A percentile compares a stretch with the other conserved stretches of the same genome.
These are phyloP conservation scores for Lemur catta DNA, from an alignment of 2,797 vertebrate species.

Conservation along the genomic window DNA sequence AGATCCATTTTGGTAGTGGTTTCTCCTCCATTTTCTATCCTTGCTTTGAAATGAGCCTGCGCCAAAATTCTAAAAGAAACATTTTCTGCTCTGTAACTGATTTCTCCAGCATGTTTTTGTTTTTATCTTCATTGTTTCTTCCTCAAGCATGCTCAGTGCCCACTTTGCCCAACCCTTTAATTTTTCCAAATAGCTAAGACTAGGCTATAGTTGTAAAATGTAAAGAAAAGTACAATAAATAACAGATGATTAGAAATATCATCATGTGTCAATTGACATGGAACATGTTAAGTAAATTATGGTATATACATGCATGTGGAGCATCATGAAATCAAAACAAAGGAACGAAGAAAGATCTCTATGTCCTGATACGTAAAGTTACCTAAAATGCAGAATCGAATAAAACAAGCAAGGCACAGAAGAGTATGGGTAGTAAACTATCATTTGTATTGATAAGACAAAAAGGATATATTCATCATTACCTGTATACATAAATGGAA, in stretches of 20 bases:
- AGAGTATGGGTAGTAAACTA: not conserved
- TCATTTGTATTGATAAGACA: not conserved
- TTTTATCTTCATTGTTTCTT: not conserved
- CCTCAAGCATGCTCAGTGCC: not conserved
- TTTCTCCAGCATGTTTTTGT: not conserved
- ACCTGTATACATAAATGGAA: not conserved
- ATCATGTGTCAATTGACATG: not conserved
- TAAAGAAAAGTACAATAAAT: not conserved
- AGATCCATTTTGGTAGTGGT: not conserved
- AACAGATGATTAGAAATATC: not conserved
- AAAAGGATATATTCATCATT: not conserved
- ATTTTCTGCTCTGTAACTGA: not conserved
- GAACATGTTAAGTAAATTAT: not conserved
- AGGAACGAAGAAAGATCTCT: not conserved
- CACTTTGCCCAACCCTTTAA: not conserved
- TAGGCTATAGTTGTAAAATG: not conserved
- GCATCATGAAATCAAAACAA: not conserved
- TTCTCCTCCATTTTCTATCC: not conserved
- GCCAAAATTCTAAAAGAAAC: not conserved
- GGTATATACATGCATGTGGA: not conserved
- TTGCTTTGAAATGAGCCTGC: not conserved
- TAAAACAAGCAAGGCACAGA: not conserved
- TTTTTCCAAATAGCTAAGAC: not conserved
- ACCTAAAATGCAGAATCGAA: not conserved
- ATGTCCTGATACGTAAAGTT: not conserved